Evolutionary conservation across 2,113 vertebrate species (phyloP).

Genomic region (Aspiorhynchus laticeps): DNA sequence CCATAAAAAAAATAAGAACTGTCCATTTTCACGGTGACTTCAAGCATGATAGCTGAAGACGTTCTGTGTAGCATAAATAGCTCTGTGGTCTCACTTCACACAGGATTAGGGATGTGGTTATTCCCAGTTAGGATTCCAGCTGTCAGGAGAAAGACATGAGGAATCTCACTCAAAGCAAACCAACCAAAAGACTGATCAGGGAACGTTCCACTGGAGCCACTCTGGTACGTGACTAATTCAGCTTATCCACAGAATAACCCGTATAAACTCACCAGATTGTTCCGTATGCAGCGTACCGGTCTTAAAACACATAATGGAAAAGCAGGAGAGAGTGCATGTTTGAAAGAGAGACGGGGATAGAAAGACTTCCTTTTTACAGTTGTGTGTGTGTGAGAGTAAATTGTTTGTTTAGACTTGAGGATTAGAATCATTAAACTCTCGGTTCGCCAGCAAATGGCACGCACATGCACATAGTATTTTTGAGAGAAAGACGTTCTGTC

Average conservation of each 20-base stretch:
- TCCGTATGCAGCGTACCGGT: neutral
- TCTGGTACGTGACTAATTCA: conserved; percentile 40
- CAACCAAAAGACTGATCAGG: conserved; percentile 26
- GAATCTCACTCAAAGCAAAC: conserved; percentile 33
- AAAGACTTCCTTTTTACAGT: conserved; percentile 16
- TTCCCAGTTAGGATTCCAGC: conserved; percentile 42
- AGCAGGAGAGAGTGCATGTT: neutral
- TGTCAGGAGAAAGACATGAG: conserved; percentile 42
- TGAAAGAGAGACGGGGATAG: neutral
- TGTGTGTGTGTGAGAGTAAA: conserved; percentile 6
- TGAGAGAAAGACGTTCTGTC: conserved; percentile 28
- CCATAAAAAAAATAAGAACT: neutral
- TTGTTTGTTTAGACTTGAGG: conserved; percentile 22
- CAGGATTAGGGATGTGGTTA: conserved; percentile 44
- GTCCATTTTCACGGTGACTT: neutral
- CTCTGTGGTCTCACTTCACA: conserved; percentile 25
- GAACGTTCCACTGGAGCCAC: conserved; percentile 17
- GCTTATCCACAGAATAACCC: conserved; percentile 36
- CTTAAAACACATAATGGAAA: conserved; percentile 24
- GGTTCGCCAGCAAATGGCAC: neutral
- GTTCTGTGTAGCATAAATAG: conserved; percentile 20
- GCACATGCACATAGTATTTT: neutral
- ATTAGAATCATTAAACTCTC: conserved; percentile 31
- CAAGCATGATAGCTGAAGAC: neutral
- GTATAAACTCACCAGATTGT: conserved; percentile 32